Percentiles rank a stretch among this genome's conserved stretches.
Evolutionary conservation across 2,797 vertebrate species (phyloP).

Genomic region (Coregonus suidteri): DNA sequence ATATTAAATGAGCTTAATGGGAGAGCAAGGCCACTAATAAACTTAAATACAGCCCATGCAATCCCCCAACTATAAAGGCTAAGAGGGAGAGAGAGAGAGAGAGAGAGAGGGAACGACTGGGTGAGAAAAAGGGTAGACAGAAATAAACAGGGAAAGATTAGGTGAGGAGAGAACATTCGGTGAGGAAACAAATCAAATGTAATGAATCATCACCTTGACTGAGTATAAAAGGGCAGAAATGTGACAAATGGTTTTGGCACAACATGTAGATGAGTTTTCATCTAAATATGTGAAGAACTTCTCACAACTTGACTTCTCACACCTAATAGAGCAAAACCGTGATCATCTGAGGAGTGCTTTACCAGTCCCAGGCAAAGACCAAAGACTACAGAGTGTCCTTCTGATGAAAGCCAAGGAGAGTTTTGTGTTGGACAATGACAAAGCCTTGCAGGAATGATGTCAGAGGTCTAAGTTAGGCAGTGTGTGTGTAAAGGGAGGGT

Average conservation of each 20-base stretch:
- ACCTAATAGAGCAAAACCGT: conserved; percentile 18
- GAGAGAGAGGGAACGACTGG: conserved; percentile 30
- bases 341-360: conserved; percentile 27
- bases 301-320: conserved; percentile 56
- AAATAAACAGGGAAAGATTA: conserved; percentile 23
- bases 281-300: conserved; percentile 44
- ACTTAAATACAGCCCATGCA: conserved; percentile 55
- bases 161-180: conserved; percentile 21
- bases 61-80: conserved; percentile 56
- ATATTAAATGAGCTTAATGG: conserved; percentile 72
- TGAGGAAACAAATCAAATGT: conserved; percentile 30
- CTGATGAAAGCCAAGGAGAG: conserved; percentile 35
- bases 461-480: conserved; percentile 59
- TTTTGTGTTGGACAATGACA: conserved; percentile 53
- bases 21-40: conserved; percentile 63
- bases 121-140: conserved; percentile 24
- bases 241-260: conserved; percentile 56
- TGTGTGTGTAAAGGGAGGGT: conserved; percentile 31
- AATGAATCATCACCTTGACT: conserved; percentile 53
- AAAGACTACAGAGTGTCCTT: conserved; percentile 43
- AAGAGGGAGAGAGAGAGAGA: conserved; percentile 24
- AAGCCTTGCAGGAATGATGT: conserved; percentile 67
- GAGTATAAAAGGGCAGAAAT: conserved; percentile 31
- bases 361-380: conserved; percentile 49
- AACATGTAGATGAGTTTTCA: conserved; percentile 49